A percentile compares a stretch with the other conserved stretches of the same genome.
Evolutionary conservation across 2,113 vertebrate species (phyloP).

Genomic region (Gallinago undulata): DNA sequence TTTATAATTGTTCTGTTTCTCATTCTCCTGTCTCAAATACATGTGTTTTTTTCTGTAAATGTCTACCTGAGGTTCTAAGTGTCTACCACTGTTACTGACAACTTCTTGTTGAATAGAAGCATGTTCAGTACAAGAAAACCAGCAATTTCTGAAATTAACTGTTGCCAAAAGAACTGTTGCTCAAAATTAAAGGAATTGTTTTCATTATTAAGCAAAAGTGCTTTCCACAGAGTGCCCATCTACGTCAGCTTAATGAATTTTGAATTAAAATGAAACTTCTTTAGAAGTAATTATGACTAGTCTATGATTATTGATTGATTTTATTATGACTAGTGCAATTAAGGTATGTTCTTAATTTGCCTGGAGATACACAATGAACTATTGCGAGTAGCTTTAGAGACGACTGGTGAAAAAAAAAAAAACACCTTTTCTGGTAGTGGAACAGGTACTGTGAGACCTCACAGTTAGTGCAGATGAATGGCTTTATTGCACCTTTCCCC

Average conservation of each 20-base stretch:
- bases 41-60: background rate
- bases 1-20: background rate
- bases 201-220: conserved; percentile 20
- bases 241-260: conserved; percentile 54
- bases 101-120: background rate
- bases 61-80: background rate
- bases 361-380: conserved; percentile 15
- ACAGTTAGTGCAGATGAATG: background rate
- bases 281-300: conserved; percentile 58
- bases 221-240: background rate
- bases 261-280: conserved; percentile 33
- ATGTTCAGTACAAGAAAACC: background rate
- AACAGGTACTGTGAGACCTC: background rate
- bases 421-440: background rate
- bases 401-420: background rate
- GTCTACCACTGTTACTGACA: background rate
- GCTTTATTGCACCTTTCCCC: background rate
- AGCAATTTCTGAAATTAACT: background rate
- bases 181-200: conserved; percentile 2
- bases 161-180: background rate
- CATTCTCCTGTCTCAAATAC: background rate
- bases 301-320: conserved; percentile 62
- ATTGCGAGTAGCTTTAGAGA: background rate
- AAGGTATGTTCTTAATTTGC: conserved; percentile 49
- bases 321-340: conserved; percentile 48